Percentiles rank a stretch among this genome's conserved stretches.
Evolutionary conservation across 2,888 invertebrate genomes (phyloP).

Genomic region (Drosophila ezoana): DNA sequence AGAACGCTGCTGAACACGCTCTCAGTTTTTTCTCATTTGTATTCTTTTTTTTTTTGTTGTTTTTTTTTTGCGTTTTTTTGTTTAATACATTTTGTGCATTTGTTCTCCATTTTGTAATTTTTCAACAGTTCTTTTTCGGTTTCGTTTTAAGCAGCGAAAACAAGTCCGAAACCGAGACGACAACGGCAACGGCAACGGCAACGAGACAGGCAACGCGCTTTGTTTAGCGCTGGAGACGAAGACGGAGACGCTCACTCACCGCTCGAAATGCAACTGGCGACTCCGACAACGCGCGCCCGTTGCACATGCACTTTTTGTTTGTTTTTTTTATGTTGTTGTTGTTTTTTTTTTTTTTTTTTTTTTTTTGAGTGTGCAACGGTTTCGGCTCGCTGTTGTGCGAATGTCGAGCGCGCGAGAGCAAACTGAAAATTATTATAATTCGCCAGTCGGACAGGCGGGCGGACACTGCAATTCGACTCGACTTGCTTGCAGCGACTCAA

Average conservation of each 20-base stretch:
- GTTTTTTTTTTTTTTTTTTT: slow-evolving; percentile 39
- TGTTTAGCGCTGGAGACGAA: slow-evolving; percentile 64
- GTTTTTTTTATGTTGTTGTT: slow-evolving; percentile 28
- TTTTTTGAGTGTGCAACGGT: slow-evolving; percentile 41
- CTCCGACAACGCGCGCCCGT: slow-evolving; percentile 74
- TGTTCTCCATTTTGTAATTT: slow-evolving; percentile 74
- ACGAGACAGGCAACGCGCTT: slow-evolving; percentile 46
- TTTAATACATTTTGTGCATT: slow-evolving; percentile 50
- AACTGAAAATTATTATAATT: slow-evolving; percentile 70
- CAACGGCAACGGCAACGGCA: slow-evolving; percentile 16
- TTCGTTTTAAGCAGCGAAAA: slow-evolving; percentile 51
- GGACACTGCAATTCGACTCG: slow-evolving; percentile 62
- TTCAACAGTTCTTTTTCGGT: slow-evolving; percentile 62
- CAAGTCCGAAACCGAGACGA: slow-evolving; percentile 62
- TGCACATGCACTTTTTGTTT: slow-evolving; percentile 82
- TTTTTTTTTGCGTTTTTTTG: slow-evolving; percentile 25
- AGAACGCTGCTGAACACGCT: slow-evolving; percentile 43
- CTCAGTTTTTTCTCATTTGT: slow-evolving; percentile 43
- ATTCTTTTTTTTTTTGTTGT: slow-evolving; percentile 21
- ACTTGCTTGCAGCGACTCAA: slow-evolving; percentile 70
- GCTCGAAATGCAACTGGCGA: slow-evolving; percentile 79
- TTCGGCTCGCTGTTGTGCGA: slow-evolving; percentile 64
- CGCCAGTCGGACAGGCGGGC: slow-evolving; percentile 26
- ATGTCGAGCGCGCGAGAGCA: slow-evolving; percentile 67
- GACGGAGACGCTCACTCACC: slow-evolving; percentile 79